Evolutionary conservation across 2,888 invertebrate species (phyloP), one percentile per base, ranked within the genome.

Genomic region (Bombylius discolor): DNA sequence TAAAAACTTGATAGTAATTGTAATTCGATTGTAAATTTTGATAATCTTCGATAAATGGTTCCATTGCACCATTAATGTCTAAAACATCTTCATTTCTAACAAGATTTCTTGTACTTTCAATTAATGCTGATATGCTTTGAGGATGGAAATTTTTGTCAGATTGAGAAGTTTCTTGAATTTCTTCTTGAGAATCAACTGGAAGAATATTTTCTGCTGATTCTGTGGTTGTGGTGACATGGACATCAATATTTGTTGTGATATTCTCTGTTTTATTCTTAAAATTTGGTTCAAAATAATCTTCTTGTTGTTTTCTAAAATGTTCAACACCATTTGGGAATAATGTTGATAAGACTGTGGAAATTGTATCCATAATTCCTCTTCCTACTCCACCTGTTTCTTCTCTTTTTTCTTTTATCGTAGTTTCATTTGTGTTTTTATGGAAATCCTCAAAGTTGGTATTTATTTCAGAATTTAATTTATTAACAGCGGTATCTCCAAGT

Each of bases 51-150:
- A 69, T 67, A 46, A 64, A 4, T 8, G 12, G 63, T 46, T 70
- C 70, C 7, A 72, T 69, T 1, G 77, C 77, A n/a, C 70, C 70
- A 64, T 85, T 85, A 1, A 85, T 84, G 64, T 77, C 78, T 11
- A 83, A 63, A 9, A 85, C 76, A 67, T 84, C 84, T 64, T 82
- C 79, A 59, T 81, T 81, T 0, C 80, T 76, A 58, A 85, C 79
- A 11, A 83, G 69, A 67, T 82, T 79, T 65, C 11, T 42, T 42
- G 39, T 42, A 11, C 11, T 42, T 11, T 42, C 39, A 11, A 42
- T 42, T 11, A 42, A 11, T 23, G 23, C 23, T 23, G 23, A 23
- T 23, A 23, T 23, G 3, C 23, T 23, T 23, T 23, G 23, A 23
- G 23, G 23, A 23, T 23, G 23, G 23, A 23, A 23, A 23, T 23